phyloP scores from a whole-genome alignment of 2,113 vertebrate genomes.

The Ancistrus triradiatus region DNA sequence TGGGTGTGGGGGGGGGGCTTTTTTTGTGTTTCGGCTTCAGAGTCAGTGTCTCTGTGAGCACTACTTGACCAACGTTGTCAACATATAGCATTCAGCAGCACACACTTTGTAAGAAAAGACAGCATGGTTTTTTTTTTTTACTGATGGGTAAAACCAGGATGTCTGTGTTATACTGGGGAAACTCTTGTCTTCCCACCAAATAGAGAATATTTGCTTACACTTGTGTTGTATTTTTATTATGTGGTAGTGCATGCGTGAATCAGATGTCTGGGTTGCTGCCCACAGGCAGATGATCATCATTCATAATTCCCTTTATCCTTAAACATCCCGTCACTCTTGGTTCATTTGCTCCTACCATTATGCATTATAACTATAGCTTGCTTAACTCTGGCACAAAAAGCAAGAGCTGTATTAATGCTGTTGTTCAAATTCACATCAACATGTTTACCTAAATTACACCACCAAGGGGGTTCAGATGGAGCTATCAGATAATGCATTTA shows the following conservation, averaged over 20 bases:
- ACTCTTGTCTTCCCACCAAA: no score
- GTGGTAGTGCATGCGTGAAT: slow-evolving; percentile 42
- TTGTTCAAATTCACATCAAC: slow-evolving; percentile 9
- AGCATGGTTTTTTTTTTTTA: no score
- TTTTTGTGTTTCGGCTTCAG: no score
- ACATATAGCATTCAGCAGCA: no score
- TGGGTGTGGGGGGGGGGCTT: no score
- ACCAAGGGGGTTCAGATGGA: background rate
- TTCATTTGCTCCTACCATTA: slow-evolving; percentile 49
- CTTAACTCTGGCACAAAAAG: slow-evolving; percentile 7
- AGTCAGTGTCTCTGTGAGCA: no score
- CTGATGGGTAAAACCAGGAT: no score
- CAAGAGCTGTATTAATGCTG: slow-evolving; percentile 17
- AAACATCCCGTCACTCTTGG: slow-evolving; percentile 37
- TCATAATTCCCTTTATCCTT: slow-evolving; percentile 25
- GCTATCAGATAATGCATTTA: slow-evolving; percentile 1
- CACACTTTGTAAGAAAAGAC: no score
- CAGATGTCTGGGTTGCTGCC: slow-evolving; percentile 55
- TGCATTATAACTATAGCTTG: slow-evolving; percentile 53
- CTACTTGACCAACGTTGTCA: no score
- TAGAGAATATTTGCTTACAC: no score
- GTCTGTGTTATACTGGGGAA: no score
- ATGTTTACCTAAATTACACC: slow-evolving; percentile 8
- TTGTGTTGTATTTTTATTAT: no score
- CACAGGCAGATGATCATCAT: slow-evolving; percentile 37